A percentile compares a stretch with the other conserved stretches of the same genome.
Conservation (phyloP, 2,113 vertebrate species). For the Brachyhypopomus gauderio region DNA sequence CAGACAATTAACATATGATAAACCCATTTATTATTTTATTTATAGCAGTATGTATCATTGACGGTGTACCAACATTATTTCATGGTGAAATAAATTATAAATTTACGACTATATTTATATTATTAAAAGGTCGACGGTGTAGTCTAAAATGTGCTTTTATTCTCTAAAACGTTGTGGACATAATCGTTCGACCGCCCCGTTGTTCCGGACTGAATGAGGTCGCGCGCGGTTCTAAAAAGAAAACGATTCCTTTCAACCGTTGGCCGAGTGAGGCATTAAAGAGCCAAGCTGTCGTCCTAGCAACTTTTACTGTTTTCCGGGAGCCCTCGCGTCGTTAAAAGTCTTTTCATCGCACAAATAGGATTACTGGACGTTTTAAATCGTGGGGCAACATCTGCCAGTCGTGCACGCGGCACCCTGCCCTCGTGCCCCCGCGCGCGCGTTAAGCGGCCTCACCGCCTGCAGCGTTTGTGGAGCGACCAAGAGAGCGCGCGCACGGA, state of each 20-base stretch:
- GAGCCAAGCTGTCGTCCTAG: slow-evolving; percentile 46
- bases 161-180: not conserved
- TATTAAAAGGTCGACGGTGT: no score
- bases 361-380: slow-evolving; percentile 60
- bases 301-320: slow-evolving; percentile 51
- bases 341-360: slow-evolving; percentile 56
- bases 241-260: slow-evolving; percentile 11
- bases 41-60: no score
- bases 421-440: not conserved
- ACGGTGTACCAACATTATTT: no score
- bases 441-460: no score
- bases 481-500: no score
- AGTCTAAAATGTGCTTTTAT: no score
- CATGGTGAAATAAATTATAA: no score
- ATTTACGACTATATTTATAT: no score
- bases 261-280: slow-evolving; percentile 28
- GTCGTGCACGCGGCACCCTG: slow-evolving; percentile 27
- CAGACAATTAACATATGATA: no score
- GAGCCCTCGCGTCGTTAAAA: slow-evolving; percentile 48
- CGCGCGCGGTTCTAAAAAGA: not conserved
- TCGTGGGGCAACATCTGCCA: slow-evolving; percentile 55
- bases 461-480: no score
- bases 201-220: not conserved
- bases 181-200: not conserved
- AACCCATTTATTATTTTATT: no score